Evolutionary conservation across 2,113 vertebrate species (phyloP), one percentile per base, ranked within the genome.

Genomic region (Ornithorhynchus anatinus): DNA sequence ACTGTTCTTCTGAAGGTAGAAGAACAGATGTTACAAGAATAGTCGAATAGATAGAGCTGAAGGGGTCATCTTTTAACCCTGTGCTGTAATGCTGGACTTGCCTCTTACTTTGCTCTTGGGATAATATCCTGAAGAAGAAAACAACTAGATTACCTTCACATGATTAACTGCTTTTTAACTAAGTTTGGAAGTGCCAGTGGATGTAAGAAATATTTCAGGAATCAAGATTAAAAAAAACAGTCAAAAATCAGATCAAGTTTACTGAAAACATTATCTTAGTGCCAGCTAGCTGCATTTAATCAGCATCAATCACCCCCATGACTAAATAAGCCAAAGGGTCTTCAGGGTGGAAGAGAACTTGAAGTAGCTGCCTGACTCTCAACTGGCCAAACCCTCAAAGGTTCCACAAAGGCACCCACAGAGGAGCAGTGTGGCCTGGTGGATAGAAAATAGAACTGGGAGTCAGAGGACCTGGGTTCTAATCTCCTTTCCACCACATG

Each of bases 91-190:
- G n/a, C n/a, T n/a, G n/a, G n/a, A n/a, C n/a, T n/a, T n/a, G n/a
- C n/a, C n/a, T n/a, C n/a, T 56, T 8, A 73, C 58, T 3, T 68
- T n/a, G n/a, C n/a, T n/a, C n/a, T n/a, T n/a, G n/a, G n/a, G n/a
- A n/a, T n/a, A n/a, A n/a, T n/a, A n/a, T n/a, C n/a, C n/a, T n/a
- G n/a, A n/a, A n/a, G n/a, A n/a, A n/a, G n/a, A n/a, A n/a, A n/a
- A 63, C 88, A 86, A 77, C 43, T 37, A 4, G 31, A 19, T 69
- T 70, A 60, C 54, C 59, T 29, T 61, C 54, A 78, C 70, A 32
- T 69, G 27, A 72, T 84, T 77, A 85, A 75, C 66, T 44, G 58
- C 11, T 50, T 79, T 57, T 66, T 82, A 72, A 47, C 44, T 59
- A 2, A 48, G 43, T 56, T 33, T 67, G 10, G 25, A 69, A 67